Evolutionary conservation across 2,888 invertebrate species (phyloP).

Genomic region (Polylopha cassiicola): DNA sequence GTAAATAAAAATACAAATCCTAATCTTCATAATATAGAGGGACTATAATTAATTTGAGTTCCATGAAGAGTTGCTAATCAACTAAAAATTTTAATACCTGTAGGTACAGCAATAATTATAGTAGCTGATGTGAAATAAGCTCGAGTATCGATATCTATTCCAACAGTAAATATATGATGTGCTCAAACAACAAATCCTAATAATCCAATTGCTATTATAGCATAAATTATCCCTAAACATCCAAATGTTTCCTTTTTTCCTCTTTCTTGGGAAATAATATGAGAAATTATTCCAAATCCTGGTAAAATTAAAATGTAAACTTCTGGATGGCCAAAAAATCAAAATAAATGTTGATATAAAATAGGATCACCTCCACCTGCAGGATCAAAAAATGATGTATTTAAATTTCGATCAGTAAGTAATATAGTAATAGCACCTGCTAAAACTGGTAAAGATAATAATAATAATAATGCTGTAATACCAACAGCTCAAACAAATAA

Average conservation of each 20-base stretch:
- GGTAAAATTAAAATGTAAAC: conserved; percentile 92
- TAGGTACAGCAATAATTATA: conserved; percentile 91
- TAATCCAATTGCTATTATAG: conserved; percentile 88
- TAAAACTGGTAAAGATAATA: conserved; percentile 84
- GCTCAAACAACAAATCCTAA: conserved; percentile 91
- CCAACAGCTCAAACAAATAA: conserved; percentile 86
- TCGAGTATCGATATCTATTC: conserved; percentile 89
- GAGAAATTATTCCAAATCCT: conserved; percentile 88
- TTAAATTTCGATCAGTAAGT: conserved; percentile 87
- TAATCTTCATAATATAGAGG: conserved; percentile 80
- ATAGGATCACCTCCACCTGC: conserved; percentile 88
- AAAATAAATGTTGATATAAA: conserved; percentile 89
- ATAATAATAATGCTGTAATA: conserved; percentile 69
- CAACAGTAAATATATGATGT: conserved; percentile 91
- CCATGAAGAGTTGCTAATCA: conserved; percentile 85
- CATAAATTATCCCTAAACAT: conserved; percentile 86
- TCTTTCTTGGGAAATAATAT: conserved; percentile 85
- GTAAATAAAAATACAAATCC: conserved; percentile 89
- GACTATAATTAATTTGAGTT: conserved; percentile 76
- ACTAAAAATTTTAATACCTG: conserved; percentile 89
- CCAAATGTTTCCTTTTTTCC: conserved; percentile 87
- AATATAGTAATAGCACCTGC: conserved; percentile 89
- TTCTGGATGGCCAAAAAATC: conserved; percentile 93
- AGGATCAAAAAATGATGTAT: conserved; percentile 89
- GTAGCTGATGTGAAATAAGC: conserved; percentile 91